Percentiles rank a stretch among this genome's conserved stretches.
Conservation (phyloP, 2,113 vertebrate genomes). For the Cebus imitator region DNA sequence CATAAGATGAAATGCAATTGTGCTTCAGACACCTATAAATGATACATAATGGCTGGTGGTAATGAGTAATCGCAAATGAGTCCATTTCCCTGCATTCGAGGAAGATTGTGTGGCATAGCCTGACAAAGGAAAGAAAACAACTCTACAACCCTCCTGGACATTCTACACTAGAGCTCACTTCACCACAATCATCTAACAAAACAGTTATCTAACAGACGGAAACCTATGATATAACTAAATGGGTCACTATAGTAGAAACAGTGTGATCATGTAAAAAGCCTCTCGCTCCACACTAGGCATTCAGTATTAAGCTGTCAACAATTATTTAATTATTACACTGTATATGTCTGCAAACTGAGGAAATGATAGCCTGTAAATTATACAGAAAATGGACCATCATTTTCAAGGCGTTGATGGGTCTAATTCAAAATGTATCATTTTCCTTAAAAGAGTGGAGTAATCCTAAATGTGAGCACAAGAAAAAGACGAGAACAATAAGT, state of each 20-base stretch:
- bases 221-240: background rate
- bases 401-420: background rate
- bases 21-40: background rate
- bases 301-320: background rate
- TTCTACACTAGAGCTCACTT: background rate
- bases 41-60: background rate
- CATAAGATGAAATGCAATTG: background rate
- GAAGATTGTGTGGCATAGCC: background rate
- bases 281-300: background rate
- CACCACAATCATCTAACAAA: background rate
- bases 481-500: background rate
- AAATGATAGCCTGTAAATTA: background rate
- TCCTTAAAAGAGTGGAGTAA: background rate
- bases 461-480: background rate
- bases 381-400: background rate
- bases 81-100: background rate
- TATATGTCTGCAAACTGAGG: background rate
- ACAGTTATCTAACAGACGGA: background rate
- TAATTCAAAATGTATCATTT: background rate
- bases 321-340: background rate
- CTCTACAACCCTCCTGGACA: rapidly evolving
- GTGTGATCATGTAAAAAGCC: background rate
- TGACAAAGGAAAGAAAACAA: background rate
- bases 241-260: background rate
- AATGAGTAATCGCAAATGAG: background rate